Base-by-base conservation (phyloP, 2,888 invertebrate species). In the Chrysolina oricalcia region DNA sequence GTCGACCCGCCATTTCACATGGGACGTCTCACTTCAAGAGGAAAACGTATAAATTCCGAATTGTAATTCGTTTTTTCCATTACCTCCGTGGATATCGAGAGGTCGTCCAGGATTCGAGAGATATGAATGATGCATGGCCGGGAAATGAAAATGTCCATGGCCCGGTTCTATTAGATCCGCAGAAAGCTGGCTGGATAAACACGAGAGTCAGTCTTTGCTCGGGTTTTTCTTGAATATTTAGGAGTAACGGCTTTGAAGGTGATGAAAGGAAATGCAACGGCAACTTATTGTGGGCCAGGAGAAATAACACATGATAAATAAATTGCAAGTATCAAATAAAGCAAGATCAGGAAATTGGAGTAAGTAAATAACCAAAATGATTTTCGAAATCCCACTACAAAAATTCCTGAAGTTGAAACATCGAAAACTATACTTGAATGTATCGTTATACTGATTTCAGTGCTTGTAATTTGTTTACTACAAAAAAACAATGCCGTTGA, bases 41-140 rank as follows among this genome's bases (percentile, higher is more conserved):
- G 56, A 56, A 56, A 56, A 23, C 56, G 56, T 56, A 56, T 56
- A 56, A 23, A 56, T 56, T 56, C 23, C 56, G 56, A 15, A 56
- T 11, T 10, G 56, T 19, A 56, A 56, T 56, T 21, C 56, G 56
- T 56, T 56, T 56, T 56, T 56, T 56, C 23, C 56, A 56, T 56
- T 56, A 56, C 21, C 21, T 23, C 6, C 23, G 13, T 19, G 56
- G 56, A 23, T 21, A 56, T 56, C 23, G 56, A 56, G 56, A 56
- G 56, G 53, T 21, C 53, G 17, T 21, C 17, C 13, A 53, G 21
- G 23, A 23, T 56, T 56, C 15, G 23, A 56, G 56, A 56, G 56
- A 56, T 56, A 56, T 56, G 56, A 56, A 56, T 56, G 56, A 56
- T 56, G 19, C 56, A 56, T 21, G 23, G 23, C 13, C 15, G 13